Base-by-base conservation (phyloP, 2,888 invertebrate species). In the Brassicogethes aeneus region DNA sequence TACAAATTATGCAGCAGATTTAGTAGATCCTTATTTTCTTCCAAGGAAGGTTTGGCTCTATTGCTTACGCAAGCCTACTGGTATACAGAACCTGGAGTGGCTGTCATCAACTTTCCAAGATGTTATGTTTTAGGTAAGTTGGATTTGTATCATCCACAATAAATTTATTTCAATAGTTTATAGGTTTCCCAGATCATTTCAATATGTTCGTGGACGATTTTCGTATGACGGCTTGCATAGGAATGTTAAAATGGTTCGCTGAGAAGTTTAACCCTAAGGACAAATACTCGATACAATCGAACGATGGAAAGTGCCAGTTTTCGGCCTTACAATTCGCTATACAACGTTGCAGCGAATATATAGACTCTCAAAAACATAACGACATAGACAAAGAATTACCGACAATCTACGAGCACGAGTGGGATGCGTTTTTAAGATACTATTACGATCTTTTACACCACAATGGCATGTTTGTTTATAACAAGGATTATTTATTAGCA, bases 161-260 rank as follows among this genome's bases (percentile, higher is more conserved):
- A n/a, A n/a, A n/a, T n/a, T n/a, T n/a, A n/a, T n/a, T n/a, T n/a
- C n/a, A n/a, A n/a, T n/a, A n/a, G n/a, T n/a, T 47, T 47, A 10
- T 40, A 60, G 65, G 85, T 61, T 83, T 82, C 60, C 79, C 81
- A 0, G 90, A 90, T 50, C 90, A 90, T 60, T 75, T 85, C 59
- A 79, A 80, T 55, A 83, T 85, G 43, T 91, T 91, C 59, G 73
- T 88, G 44, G 89, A 92, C 46, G 93, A 95, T 68, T 95, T 86
- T 62, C 80, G 91, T 59, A 71, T 89, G 51, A 93, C 93, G 1
- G 87, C 92, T 1, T 93, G 93, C 62, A 78, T 90, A 53, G 82
- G 86, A 50, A 70, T 90, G 35, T 69, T 95, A 31, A 86, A 89
- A 64, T 85, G 85, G 77, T 70, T 92, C 37, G 74, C 80, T 1